phyloP scores from a whole-genome alignment of 2,797 vertebrate genomes.

The Lepidocolaptes lacrymiger region DNA sequence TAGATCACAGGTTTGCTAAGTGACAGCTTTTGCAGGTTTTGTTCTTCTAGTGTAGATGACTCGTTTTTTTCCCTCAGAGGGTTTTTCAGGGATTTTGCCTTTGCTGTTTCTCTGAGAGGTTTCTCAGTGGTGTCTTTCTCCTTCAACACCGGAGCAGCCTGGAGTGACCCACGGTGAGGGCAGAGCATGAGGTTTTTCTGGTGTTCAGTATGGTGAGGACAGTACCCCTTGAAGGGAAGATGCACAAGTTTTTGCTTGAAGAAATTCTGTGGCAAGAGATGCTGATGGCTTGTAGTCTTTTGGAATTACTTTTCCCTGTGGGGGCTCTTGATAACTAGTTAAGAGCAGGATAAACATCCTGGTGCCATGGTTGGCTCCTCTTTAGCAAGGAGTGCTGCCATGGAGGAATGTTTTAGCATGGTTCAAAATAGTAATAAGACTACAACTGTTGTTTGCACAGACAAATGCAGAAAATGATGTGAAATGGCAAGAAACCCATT shows the following conservation, averaged over 20 bases:
- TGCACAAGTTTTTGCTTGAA: background rate
- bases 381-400: background rate
- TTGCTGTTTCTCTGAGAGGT: background rate
- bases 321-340: background rate
- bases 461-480: background rate
- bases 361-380: background rate
- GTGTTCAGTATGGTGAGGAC: accelerated
- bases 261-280: background rate
- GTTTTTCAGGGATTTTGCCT: background rate
- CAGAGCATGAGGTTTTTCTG: background rate
- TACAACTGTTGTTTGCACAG: background rate
- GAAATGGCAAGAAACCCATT: background rate
- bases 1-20: background rate
- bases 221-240: background rate
- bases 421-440: background rate
- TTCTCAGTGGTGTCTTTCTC: background rate
- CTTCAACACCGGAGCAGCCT: background rate
- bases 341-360: background rate
- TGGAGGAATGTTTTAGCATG: accelerated
- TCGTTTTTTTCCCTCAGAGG: background rate
- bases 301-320: background rate
- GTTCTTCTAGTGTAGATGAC: background rate
- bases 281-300: background rate
- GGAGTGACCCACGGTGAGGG: accelerated
- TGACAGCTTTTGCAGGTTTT: background rate